Conservation (phyloP, 2,888 invertebrate genomes). For the Apotomis turbidana region DNA sequence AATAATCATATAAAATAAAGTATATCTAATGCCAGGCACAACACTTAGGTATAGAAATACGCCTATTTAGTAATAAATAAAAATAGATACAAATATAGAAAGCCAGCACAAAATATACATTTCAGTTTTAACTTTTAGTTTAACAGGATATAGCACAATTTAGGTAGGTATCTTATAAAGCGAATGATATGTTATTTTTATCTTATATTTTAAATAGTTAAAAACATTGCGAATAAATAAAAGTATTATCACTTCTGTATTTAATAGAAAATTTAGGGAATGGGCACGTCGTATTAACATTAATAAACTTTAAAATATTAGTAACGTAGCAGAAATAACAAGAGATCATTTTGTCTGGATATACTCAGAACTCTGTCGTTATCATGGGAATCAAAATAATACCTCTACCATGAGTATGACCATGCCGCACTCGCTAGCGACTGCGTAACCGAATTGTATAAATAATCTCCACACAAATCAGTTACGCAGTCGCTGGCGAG, state of each 20-base stretch:
- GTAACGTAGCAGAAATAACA: constrained; percentile 46
- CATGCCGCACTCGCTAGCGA: no score
- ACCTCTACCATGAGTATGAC: no score
- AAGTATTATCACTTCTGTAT: constrained; percentile 68
- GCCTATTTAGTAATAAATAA: constrained; percentile 38
- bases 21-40: constrained; percentile 37
- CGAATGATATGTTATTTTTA: constrained; percentile 81
- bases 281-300: constrained; percentile 52
- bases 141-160: constrained; percentile 61
- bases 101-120: constrained; percentile 66
- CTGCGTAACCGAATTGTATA: no score
- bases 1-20: constrained; percentile 37
- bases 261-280: constrained; percentile 56
- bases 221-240: constrained; percentile 65
- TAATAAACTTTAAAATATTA: constrained; percentile 48
- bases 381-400: not conserved
- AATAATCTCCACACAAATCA: no score
- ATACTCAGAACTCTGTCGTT: constrained; percentile 8
- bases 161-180: constrained; percentile 75
- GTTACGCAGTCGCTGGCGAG: no score
- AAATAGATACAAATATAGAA: constrained; percentile 44
- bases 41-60: constrained; percentile 26
- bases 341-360: constrained; percentile 33
- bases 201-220: constrained; percentile 68
- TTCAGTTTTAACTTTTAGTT: constrained; percentile 51